These are phyloP conservation scores for Saccopteryx leptura DNA, from an alignment of 2,113 vertebrate genomes.

Conservation along the genomic window DNA sequence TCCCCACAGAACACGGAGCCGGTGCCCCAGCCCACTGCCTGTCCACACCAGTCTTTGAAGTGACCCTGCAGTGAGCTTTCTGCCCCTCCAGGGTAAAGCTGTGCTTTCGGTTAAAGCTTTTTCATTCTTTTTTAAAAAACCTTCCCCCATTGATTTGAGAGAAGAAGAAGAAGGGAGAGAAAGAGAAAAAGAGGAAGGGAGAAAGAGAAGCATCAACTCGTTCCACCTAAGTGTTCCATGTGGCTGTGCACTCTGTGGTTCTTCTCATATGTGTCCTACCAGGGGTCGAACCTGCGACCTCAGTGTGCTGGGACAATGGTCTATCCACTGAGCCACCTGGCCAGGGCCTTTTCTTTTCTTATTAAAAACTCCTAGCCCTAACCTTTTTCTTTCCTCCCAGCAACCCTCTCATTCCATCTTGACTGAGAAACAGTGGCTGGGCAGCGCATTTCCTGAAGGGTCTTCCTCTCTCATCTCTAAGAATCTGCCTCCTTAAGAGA, in stretches of 20 bases:
- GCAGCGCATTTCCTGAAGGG: rapidly evolving
- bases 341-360: background rate
- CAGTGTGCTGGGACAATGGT: no score
- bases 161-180: no score
- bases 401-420: background rate
- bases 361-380: background rate
- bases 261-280: no score
- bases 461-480: background rate
- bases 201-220: no score
- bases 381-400: background rate
- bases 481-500: background rate
- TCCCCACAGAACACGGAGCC: background rate
- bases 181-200: no score
- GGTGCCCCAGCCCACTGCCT: rapidly evolving
- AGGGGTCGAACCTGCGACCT: no score
- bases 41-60: background rate
- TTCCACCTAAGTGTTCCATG: no score
- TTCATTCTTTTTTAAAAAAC: no score
- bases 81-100: background rate
- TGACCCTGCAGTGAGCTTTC: background rate
- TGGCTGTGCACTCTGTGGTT: no score
- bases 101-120: background rate
- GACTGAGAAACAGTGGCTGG: background rate
- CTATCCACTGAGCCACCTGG: no score
- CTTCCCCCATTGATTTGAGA: no score